Base-by-base conservation (phyloP, 2,888 invertebrate species). In the Sphaeridia pumilis region DNA sequence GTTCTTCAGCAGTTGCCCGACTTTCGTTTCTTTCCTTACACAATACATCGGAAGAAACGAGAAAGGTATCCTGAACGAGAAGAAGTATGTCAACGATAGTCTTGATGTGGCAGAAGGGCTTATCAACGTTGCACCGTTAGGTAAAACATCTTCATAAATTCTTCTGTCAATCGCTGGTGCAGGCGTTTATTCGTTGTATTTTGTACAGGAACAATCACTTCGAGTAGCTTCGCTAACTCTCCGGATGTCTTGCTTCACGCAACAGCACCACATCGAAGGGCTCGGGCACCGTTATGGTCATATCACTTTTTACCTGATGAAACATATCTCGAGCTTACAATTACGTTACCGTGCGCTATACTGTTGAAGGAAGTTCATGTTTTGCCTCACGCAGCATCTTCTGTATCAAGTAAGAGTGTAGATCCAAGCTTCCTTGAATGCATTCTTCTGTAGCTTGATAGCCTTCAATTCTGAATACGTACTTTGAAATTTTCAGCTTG, bases 241-340 rank as follows among this genome's bases (percentile, higher is more conserved):
- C 86, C 92, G 1, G 89, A 90, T 70, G 84, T 88, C 56, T 75
- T 94, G 34, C 84, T 94, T 60, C 83, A 87, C 69, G 80, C 83
- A 48, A 78, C 81, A 1, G 83, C 87, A 0, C 83, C 88, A 2
- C 85, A 87, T 67, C 76, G 89, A 38, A 75, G 93, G 36, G 86
- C 89, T 22, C 78, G 92, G 55, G 85, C 87, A 1, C 86, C 93
- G 3, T 84, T 90, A n/a, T 94, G 93, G 93, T 85, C 87, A 27
- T 92, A 93, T 73, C 88, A 93, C 74, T 94, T 90, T 74, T 90
- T 88, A 73, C 87, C 87, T 27, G 81, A 82, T 64, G 89, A 92
- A 72, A 83, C 84, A 35, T 87, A 86, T 73, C 83, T 93, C 0
- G 90, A 93, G 70, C 76, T 94, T 42, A 84, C 84, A 4, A 77